These are phyloP conservation scores for Vombatus ursinus DNA, from an alignment of 2,113 vertebrate genomes.

Conservation along the genomic window DNA sequence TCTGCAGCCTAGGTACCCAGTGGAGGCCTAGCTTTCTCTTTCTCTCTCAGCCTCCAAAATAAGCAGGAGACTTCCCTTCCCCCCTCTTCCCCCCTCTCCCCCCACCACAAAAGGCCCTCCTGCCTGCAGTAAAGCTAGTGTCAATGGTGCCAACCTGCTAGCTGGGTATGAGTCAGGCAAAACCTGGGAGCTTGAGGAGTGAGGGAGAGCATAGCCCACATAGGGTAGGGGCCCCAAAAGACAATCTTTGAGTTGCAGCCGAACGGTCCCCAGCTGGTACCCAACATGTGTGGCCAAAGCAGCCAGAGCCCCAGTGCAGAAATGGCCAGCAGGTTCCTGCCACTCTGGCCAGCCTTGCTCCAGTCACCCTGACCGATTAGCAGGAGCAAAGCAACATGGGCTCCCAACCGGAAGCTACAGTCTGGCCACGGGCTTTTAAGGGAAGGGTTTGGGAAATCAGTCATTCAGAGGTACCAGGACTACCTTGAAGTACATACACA, in stretches of 20 bases:
- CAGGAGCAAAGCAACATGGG: not conserved
- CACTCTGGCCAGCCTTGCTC: constrained; percentile 14
- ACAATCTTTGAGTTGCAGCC: not conserved
- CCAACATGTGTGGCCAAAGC: constrained; percentile 8
- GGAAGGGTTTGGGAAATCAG: not conserved
- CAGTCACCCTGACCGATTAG: constrained; percentile 9
- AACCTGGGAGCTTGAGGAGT: constrained; percentile 14
- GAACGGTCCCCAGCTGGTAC: constrained; percentile 29
- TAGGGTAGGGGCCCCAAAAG: not conserved
- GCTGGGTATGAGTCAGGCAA: constrained; percentile 2
- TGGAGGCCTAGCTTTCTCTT: not conserved
- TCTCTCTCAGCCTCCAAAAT: not conserved
- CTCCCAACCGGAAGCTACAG: not conserved
- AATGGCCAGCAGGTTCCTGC: constrained; percentile 35
- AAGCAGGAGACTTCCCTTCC: not conserved
- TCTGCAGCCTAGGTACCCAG: constrained; percentile 9
- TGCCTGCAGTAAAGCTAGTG: not conserved
- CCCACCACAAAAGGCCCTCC: not conserved
- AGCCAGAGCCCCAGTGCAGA: constrained; percentile 33
- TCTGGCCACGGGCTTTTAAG: not conserved
- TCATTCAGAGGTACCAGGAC: not conserved
- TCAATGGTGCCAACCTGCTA: not conserved
- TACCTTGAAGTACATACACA: not conserved
- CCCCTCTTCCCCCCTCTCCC: not conserved
- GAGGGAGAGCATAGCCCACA: not conserved